A percentile compares a stretch with the other conserved stretches of the same genome.
Evolutionary conservation across 2,113 vertebrate species (phyloP).

Genomic region (Phrynocephalus versicolor): DNA sequence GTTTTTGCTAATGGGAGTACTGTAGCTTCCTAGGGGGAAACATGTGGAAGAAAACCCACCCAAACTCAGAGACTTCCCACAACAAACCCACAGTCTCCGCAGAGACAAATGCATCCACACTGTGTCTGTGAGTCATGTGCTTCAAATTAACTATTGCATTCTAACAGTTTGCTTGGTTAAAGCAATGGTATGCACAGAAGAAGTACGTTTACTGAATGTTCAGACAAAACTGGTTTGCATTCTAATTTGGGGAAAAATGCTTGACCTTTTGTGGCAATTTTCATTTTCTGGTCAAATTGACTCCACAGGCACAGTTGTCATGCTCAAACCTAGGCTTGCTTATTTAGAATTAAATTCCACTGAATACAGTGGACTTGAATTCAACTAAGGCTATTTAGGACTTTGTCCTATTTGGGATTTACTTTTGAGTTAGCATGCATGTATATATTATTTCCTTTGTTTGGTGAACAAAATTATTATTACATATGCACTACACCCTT

Average conservation of each 20-base stretch:
- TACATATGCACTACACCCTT: too few relatives aligned
- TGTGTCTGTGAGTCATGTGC: background rate
- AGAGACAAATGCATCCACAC: background rate
- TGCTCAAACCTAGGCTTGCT: background rate
- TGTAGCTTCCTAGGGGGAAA: background rate
- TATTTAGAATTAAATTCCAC: background rate
- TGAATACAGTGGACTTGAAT: background rate
- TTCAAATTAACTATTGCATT: constrained; percentile 3
- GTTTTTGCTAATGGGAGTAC: too few relatives aligned
- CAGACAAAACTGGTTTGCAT: constrained; percentile 5
- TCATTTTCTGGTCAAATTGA: constrained; percentile 70
- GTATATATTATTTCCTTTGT: too few relatives aligned
- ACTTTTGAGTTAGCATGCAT: background rate
- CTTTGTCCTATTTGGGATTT: background rate
- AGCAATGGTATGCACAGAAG: background rate
- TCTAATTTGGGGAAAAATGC: constrained; percentile 36
- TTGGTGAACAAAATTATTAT: too few relatives aligned
- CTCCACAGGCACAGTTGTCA: constrained; percentile 46
- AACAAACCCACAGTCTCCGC: background rate
- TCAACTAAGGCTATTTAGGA: background rate
- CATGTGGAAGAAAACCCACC: background rate
- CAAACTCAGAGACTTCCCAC: background rate
- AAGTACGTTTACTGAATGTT: background rate
- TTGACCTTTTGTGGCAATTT: constrained; percentile 59
- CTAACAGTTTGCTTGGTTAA: background rate